Conservation (phyloP, 2,113 vertebrate genomes). For the Onychorhynchus coronatus region DNA sequence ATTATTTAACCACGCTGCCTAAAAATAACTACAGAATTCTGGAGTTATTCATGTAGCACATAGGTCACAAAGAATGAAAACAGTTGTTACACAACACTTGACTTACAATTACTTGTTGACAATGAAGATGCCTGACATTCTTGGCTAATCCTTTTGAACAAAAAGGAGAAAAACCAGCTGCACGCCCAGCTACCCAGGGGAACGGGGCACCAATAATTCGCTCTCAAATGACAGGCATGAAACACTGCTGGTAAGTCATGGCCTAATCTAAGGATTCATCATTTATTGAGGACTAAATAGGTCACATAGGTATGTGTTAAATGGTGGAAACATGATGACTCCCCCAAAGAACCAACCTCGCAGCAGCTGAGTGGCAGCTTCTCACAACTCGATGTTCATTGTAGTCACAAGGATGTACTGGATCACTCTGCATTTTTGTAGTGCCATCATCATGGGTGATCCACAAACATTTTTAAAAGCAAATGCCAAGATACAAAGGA, state of each 20-base stretch:
- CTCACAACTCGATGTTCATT: neutral
- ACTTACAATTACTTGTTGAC: neutral
- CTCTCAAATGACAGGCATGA: neutral
- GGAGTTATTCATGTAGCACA: neutral
- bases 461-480: neutral
- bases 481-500: neutral
- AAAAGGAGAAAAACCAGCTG: neutral
- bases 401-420: neutral
- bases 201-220: rapidly evolving
- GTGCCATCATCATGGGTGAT: neutral
- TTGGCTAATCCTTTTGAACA: neutral
- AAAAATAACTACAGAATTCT: neutral
- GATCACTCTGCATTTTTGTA: neutral
- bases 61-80: neutral
- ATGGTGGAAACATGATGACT: neutral
- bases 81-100: neutral
- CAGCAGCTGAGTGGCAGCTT: neutral
- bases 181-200: neutral
- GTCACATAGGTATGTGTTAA: neutral
- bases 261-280: neutral
- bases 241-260: neutral
- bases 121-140: neutral
- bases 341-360: neutral
- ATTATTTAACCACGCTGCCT: neutral
- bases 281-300: neutral